A percentile compares a stretch with the other conserved stretches of the same genome.
These are phyloP conservation scores for Macaca fascicularis DNA, from an alignment of 2,113 vertebrate species.

Conservation along the genomic window DNA sequence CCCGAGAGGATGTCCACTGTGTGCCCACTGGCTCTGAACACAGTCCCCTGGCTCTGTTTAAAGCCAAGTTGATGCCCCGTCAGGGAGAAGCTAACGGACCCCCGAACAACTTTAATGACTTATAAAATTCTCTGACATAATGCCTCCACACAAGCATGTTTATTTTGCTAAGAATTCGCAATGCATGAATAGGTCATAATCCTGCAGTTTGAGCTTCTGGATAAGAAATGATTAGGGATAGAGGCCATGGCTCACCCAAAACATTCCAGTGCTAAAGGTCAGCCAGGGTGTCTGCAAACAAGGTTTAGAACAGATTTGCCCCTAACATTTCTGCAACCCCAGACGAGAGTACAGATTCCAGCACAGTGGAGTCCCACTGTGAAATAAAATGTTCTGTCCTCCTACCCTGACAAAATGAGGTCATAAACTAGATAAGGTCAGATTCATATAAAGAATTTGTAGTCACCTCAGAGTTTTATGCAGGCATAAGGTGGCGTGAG, in stretches of 20 bases:
- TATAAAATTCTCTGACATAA: background rate
- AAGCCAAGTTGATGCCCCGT: background rate
- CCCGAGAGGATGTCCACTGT: background rate
- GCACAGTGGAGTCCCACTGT: background rate
- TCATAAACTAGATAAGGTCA: background rate
- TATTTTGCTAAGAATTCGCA: conserved; percentile 4
- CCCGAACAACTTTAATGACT: background rate
- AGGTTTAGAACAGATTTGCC: background rate
- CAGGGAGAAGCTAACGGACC: background rate
- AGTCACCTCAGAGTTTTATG: background rate
- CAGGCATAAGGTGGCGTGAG: background rate
- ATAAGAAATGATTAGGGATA: background rate
- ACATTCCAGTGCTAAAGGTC: background rate
- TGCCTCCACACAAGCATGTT: background rate
- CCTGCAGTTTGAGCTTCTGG: background rate
- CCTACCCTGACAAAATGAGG: background rate
- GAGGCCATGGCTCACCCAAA: background rate
- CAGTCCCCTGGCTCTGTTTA: background rate
- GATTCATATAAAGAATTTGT: background rate
- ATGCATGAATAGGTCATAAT: background rate
- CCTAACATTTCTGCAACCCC: background rate
- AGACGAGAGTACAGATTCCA: background rate
- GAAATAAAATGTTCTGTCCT: background rate
- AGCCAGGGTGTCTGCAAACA: background rate
- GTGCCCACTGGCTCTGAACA: background rate